phyloP scores from a whole-genome alignment of 2,888 invertebrate species.

The Mesorhabditis belari region DNA sequence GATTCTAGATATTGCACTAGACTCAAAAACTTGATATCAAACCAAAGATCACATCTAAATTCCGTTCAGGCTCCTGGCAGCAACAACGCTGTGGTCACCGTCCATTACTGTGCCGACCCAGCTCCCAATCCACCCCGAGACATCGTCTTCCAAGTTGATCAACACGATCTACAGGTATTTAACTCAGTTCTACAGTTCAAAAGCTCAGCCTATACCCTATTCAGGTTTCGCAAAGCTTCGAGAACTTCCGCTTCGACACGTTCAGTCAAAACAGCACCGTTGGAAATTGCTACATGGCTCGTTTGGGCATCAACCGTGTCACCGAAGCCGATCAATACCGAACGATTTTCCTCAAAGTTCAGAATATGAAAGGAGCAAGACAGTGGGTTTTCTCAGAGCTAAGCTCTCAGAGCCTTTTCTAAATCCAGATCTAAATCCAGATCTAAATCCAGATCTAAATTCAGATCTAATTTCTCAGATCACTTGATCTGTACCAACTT shows the following conservation, averaged over 20 bases:
- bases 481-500: no score
- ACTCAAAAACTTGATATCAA: no score
- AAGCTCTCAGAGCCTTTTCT: not conserved
- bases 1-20: no score
- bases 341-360: slow-evolving; percentile 44
- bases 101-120: slow-evolving; percentile 51
- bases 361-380: slow-evolving; percentile 42
- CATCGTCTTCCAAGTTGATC: slow-evolving; percentile 46
- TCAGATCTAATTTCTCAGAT: no score
- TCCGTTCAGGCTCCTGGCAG: slow-evolving; percentile 18
- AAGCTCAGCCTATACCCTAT: slow-evolving; percentile 4
- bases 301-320: slow-evolving; percentile 43
- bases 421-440: not conserved
- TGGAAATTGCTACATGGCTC: slow-evolving; percentile 47
- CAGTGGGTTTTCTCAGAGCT: slow-evolving; percentile 16
- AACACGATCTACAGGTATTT: slow-evolving; percentile 43
- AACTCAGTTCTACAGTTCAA: not conserved
- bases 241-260: slow-evolving; percentile 50
- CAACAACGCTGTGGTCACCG: slow-evolving; percentile 43
- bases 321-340: slow-evolving; percentile 47
- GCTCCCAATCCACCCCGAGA: slow-evolving; percentile 49
- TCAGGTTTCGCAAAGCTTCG: slow-evolving; percentile 46
- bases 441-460: no score
- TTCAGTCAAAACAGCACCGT: slow-evolving; percentile 46
- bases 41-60: no score